Percentiles rank a stretch among this genome's conserved stretches.
Conservation (phyloP, 2,888 invertebrate genomes). For the Acanthacorydalis orientalis region DNA sequence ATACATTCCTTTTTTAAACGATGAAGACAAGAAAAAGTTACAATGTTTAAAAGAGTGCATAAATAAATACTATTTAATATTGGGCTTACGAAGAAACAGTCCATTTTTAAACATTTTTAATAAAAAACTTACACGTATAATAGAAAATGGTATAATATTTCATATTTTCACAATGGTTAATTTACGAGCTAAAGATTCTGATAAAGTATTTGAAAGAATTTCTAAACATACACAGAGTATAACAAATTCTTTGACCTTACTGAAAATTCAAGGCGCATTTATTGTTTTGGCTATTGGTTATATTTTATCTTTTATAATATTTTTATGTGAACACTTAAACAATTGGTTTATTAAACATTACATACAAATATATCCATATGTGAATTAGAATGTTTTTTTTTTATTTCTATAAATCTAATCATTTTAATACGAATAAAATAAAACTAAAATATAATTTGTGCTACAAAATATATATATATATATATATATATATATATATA, state of each 20-base stretch:
- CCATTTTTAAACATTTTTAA: background rate
- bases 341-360: no score
- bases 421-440: no score
- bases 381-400: no score
- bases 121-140: background rate
- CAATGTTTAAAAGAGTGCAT: background rate
- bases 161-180: background rate
- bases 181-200: background rate
- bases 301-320: constrained; percentile 2
- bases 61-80: background rate
- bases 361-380: no score
- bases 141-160: background rate
- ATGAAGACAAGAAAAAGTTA: background rate
- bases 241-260: background rate
- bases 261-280: constrained; percentile 4
- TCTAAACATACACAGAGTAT: background rate
- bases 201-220: background rate
- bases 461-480: no score
- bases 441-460: no score
- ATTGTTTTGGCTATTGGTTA: constrained; percentile 1
- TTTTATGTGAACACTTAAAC: constrained; percentile 3
- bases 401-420: no score
- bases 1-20: background rate
- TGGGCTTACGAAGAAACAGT: background rate
- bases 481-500: no score